Conservation (phyloP, 2,888 invertebrate genomes). For the Ormyrus labotus region DNA sequence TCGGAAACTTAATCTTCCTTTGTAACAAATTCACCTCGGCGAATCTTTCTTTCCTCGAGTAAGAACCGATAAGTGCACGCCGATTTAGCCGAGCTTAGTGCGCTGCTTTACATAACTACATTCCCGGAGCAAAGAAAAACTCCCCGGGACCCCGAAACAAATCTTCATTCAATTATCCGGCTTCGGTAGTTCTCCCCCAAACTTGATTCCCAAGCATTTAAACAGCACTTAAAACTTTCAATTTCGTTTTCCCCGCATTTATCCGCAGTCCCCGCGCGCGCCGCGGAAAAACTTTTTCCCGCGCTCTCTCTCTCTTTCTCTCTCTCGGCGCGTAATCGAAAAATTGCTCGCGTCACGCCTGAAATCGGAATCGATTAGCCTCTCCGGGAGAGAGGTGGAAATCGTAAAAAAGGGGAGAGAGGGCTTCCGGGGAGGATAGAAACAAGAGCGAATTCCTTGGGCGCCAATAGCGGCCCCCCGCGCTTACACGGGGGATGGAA, state of each 20-base stretch:
- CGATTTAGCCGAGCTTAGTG: no score
- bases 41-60: no score
- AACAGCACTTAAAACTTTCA: conserved; percentile 14
- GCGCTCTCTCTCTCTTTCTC: no score
- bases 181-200: no score
- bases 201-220: background rate
- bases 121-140: no score
- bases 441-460: conserved; percentile 30
- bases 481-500: conserved; percentile 25
- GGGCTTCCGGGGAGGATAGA: background rate
- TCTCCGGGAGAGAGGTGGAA: background rate
- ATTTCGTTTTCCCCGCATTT: background rate
- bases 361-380: conserved; percentile 62
- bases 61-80: no score
- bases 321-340: conserved; percentile 58
- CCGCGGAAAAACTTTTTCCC: background rate
- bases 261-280: no score
- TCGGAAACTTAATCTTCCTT: no score
- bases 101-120: no score
- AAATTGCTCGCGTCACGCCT: conserved; percentile 60
- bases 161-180: no score
- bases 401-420: conserved; percentile 21
- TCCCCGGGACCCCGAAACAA: no score
- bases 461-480: conserved; percentile 32
- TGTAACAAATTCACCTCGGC: no score